These are phyloP conservation scores for Caenorhabditis tropicalis DNA, from an alignment of 1,140 invertebrate genomes.

Conservation along the genomic window DNA sequence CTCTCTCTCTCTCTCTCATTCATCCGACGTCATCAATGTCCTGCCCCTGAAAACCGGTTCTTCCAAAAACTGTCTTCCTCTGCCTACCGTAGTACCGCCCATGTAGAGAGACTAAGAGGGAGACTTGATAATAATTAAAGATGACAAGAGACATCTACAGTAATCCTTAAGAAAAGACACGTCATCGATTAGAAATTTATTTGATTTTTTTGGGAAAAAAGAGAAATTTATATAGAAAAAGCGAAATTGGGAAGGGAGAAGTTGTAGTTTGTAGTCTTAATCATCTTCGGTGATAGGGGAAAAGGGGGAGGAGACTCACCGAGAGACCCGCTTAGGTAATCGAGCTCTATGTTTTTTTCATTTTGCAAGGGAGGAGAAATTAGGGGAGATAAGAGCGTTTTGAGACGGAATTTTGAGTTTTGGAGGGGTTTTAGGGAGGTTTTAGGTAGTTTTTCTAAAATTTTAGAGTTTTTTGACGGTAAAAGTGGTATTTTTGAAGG, in stretches of 20 bases:
- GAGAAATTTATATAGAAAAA: not conserved
- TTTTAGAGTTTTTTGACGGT: too few species aligned
- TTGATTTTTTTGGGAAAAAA: not conserved
- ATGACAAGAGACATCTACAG: conserved; percentile 6
- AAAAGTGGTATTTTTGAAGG: too few species aligned
- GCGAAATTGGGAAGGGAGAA: not conserved
- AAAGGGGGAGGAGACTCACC: too few species aligned
- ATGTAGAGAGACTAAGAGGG: too few species aligned
- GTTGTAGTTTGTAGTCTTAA: too few species aligned
- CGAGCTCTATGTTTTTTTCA: not conserved
- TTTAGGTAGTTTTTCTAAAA: too few species aligned
- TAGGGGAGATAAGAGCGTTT: not conserved
- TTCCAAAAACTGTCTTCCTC: not conserved
- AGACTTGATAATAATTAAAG: not conserved
- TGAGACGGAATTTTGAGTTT: too few species aligned
- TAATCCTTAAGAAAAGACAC: not conserved
- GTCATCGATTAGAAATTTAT: not conserved
- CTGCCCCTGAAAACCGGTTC: not conserved
- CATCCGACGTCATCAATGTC: not conserved
- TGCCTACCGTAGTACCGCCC: not conserved
- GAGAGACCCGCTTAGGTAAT: not conserved
- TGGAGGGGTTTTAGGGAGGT: too few species aligned
- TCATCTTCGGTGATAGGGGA: too few species aligned
- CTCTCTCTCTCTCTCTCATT: not conserved
- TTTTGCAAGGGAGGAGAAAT: not conserved